Conservation (phyloP, 2,888 invertebrate species). For the Rhingia rostrata region DNA sequence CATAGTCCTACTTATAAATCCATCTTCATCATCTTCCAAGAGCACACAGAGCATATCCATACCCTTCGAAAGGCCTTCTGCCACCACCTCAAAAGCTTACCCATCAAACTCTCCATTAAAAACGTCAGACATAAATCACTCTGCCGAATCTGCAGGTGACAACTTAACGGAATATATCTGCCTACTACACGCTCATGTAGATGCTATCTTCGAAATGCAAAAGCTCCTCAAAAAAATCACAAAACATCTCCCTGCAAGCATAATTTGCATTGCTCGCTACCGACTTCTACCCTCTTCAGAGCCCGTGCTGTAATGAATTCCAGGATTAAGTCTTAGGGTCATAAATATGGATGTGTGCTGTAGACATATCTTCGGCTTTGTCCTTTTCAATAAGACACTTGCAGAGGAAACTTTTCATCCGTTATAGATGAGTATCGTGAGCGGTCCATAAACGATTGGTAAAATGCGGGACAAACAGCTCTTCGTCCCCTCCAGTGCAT, state of each 20-base stretch:
- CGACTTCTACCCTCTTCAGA: conserved; percentile 38
- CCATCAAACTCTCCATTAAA: conserved; percentile 11
- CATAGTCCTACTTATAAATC: no score
- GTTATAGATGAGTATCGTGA: conserved; percentile 48
- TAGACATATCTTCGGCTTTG: conserved; percentile 56
- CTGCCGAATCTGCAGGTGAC: conserved; percentile 69
- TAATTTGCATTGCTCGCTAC: conserved; percentile 50
- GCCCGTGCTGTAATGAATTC: conserved; percentile 57
- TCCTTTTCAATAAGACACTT: conserved; percentile 31
- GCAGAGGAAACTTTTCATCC: conserved; percentile 29
- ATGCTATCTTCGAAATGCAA: conserved; percentile 33
- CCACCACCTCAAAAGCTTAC: background rate
- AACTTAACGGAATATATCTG: conserved; percentile 48
- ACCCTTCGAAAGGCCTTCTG: background rate
- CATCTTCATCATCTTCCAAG: no score
- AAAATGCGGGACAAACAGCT: conserved; percentile 41
- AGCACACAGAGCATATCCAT: no score
- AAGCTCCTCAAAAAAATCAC: conserved; percentile 49
- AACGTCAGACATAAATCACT: conserved; percentile 48
- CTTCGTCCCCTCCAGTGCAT: background rate
- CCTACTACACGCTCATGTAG: background rate
- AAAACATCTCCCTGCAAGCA: conserved; percentile 1
- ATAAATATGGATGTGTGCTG: conserved; percentile 69
- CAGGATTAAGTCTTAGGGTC: conserved; percentile 69
- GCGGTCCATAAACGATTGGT: conserved; percentile 65